Base-by-base conservation (phyloP, 2,888 invertebrate species). In the Acrobasis repandana region DNA sequence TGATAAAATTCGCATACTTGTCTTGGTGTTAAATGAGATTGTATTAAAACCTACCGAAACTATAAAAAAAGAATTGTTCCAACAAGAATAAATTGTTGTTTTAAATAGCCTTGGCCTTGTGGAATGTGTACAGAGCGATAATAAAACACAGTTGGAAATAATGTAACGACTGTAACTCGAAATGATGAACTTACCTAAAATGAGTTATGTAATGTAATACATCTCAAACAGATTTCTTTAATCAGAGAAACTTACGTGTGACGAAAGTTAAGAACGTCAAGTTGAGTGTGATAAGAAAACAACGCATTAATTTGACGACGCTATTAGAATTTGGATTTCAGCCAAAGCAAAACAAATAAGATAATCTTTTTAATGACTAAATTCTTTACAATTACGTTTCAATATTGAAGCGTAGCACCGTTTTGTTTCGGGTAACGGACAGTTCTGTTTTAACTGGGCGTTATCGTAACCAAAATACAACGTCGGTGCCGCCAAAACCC, bases 61-160 rank as follows among this genome's bases (percentile, higher is more conserved):
- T 51, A 34, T 28, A 14, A 20, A 38, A 47, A 11, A 70, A 73
- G 69, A 65, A 64, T 76, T 71, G 68, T 75, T 74, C 76, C 76
- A 72, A 71, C 75, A 75, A 82, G 75, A 36, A 38, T 16, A 71
- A 72, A 69, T 66, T 65, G 76, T 28, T 70, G 69, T 75, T 74
- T 78, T 76, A 71, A 71, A 76, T 75, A 82, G 75, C 86, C 85
- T 85, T 86, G 86, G 84, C 86, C 85, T 85, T 84, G 82, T 71
- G 69, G 67, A 72, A 75, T 72, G 76, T 76, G 77, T 74, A 77
- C 74, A 77, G 71, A 72, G 74, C 70, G 76, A 82, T 82, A 85
- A 85, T 85, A 82, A 83, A 83, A 79, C 79, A 79, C 77, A 78
- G 78, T 75, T 75, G 72, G 73, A 76, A 76, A 77, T 74, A 74